Conservation (phyloP, 1,140 invertebrate genomes). For the Hylaeus volcanicus region DNA sequence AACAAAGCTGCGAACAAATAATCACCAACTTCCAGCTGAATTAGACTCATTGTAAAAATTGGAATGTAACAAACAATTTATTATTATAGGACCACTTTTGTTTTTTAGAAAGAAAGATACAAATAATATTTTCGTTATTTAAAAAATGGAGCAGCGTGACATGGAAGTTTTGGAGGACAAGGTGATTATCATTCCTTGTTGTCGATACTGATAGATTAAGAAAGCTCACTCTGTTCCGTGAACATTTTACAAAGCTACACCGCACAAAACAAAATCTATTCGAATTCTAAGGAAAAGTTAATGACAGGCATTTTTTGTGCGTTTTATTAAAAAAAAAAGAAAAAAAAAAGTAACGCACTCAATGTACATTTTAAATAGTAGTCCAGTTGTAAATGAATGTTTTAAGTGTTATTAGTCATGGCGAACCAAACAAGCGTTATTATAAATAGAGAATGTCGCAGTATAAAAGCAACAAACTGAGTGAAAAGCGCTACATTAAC, state of each 20-base stretch:
- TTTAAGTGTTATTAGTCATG: constrained; percentile 71
- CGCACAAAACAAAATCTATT: constrained; percentile 69
- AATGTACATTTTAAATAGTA: constrained; percentile 70
- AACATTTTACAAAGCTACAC: constrained; percentile 54
- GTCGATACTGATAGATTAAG: not conserved
- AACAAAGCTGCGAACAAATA: not conserved
- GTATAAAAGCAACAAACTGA: constrained; percentile 33
- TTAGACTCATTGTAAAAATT: no score
- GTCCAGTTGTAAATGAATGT: constrained; percentile 75
- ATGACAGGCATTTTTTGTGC: constrained; percentile 58
- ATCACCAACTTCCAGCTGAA: no score
- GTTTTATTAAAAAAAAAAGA: constrained; percentile 18
- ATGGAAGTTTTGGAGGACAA: not conserved
- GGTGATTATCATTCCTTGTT: not conserved
- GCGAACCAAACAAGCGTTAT: constrained; percentile 14
- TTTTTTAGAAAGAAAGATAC: no score
- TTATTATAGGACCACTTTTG: no score
- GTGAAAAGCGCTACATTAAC: constrained; percentile 70
- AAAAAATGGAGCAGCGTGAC: no score
- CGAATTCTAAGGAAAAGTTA: constrained; percentile 62
- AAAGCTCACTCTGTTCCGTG: constrained; percentile 17
- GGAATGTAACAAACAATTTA: no score
- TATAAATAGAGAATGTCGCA: constrained; percentile 22
- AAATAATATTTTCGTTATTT: no score
- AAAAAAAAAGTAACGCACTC: constrained; percentile 21